These are phyloP conservation scores for Amaurobius ferox DNA, from an alignment of 2,888 invertebrate species.

Conservation along the genomic window DNA sequence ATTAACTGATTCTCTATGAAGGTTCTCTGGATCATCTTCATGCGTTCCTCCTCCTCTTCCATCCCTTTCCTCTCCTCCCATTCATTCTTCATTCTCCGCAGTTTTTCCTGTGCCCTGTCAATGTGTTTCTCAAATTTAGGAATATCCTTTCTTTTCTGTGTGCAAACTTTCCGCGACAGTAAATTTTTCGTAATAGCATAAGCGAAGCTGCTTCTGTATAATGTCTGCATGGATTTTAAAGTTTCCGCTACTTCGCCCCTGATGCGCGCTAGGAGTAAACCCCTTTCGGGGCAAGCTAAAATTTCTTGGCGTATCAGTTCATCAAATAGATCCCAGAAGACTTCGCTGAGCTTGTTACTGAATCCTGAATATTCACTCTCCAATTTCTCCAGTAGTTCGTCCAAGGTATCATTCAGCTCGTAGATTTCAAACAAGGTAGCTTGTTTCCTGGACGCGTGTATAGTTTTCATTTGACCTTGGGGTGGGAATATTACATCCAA, in stretches of 20 bases:
- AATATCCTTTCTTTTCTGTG: constrained; percentile 14
- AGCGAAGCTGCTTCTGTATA: constrained; percentile 24
- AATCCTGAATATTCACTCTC: constrained; percentile 27
- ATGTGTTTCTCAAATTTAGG: constrained; percentile 17
- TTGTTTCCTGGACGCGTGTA: background rate
- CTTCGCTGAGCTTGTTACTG: background rate
- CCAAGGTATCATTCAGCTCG: constrained; percentile 9
- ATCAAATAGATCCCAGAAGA: constrained; percentile 24
- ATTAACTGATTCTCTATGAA: constrained; percentile 34
- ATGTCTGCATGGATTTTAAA: constrained; percentile 9
- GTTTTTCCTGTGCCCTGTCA: background rate
- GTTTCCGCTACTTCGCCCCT: background rate
- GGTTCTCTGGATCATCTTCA: constrained; percentile 10
- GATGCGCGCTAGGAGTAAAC: constrained; percentile 19
- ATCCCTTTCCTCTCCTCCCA: background rate
- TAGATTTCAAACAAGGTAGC: constrained; percentile 16
- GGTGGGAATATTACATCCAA: background rate
- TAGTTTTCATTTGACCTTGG: background rate
- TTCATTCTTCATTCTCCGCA: background rate
- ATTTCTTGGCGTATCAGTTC: constrained; percentile 51
- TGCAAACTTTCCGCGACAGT: background rate
- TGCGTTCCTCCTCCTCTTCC: constrained; percentile 3
- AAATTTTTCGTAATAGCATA: constrained; percentile 26
- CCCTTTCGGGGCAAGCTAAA: constrained; percentile 31
- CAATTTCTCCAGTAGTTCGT: constrained; percentile 6